phyloP scores from a whole-genome alignment of 37 sponge, comb jelly and placozoan genomes.

The Haliclona indistincta region DNA sequence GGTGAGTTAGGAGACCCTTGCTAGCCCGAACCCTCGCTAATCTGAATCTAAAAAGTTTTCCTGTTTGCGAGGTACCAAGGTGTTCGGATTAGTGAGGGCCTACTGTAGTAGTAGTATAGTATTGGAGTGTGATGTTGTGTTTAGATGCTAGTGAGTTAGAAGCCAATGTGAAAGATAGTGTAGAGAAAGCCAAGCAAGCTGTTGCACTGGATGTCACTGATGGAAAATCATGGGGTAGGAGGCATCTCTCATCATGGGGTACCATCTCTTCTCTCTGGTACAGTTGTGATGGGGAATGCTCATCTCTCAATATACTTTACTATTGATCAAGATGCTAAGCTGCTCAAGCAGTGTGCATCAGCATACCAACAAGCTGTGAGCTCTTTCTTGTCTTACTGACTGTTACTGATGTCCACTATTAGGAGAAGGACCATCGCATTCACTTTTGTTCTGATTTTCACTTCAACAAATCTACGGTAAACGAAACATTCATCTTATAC shows the following conservation, averaged over 20 bases:
- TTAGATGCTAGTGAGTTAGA: constrained; percentile 49
- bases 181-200: constrained; percentile 81
- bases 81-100: not conserved
- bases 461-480: constrained; percentile 78
- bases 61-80: too few species aligned
- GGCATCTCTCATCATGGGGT: not conserved
- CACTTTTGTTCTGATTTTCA: constrained; percentile 75
- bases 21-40: too few species aligned
- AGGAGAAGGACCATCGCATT: constrained; percentile 73
- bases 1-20: constrained; percentile 19
- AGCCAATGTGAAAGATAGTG: constrained; percentile 52
- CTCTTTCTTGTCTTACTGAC: not conserved
- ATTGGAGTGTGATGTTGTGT: not conserved
- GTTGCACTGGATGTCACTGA: constrained; percentile 74
- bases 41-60: too few species aligned
- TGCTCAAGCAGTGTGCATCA: constrained; percentile 51
- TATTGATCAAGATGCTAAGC: constrained; percentile 35
- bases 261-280: not conserved
- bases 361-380: constrained; percentile 80
- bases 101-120: not conserved
- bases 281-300: constrained; percentile 84
- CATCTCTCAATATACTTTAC: constrained; percentile 74
- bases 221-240: constrained; percentile 86
- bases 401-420: not conserved
- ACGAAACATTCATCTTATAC: not conserved